Evolutionary conservation across 2,797 vertebrate species (phyloP).

Genomic region (Spatula clypeata): DNA sequence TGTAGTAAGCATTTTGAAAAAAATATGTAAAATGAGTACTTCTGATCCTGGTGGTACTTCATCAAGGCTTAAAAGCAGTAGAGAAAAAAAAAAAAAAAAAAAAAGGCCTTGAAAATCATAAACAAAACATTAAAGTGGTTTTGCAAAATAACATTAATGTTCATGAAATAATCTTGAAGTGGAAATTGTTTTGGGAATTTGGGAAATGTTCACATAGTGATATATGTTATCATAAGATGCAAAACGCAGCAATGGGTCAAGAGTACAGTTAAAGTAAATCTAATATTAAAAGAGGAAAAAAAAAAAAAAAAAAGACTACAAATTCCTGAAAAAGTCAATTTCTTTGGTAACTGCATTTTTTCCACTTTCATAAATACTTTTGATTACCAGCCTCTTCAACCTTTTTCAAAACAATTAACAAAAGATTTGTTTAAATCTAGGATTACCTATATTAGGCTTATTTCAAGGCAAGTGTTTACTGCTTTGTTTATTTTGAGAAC

Average conservation of each 20-base stretch:
- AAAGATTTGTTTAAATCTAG: background rate
- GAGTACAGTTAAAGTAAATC: background rate
- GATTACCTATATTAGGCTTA: background rate
- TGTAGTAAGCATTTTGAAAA: constrained; percentile 2
- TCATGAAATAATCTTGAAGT: constrained; percentile 53
- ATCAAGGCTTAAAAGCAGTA: constrained; percentile 30
- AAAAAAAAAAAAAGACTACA: background rate
- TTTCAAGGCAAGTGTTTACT: background rate
- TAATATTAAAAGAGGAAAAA: background rate
- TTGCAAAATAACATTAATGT: constrained; percentile 41
- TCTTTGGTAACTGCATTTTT: background rate
- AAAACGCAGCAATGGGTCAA: constrained; percentile 1
- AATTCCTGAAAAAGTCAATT: background rate
- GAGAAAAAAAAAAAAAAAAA: constrained; percentile 20
- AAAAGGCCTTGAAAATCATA: constrained; percentile 52
- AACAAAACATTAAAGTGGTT: constrained; percentile 49
- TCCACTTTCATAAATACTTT: background rate
- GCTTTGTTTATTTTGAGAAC: background rate
- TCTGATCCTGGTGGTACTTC: constrained; percentile 44
- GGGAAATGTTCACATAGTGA: constrained; percentile 23
- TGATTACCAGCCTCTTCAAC: background rate
- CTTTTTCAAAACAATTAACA: background rate
- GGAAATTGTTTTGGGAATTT: constrained; percentile 67
- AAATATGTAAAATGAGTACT: background rate
- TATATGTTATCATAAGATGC: background rate